phyloP scores from a whole-genome alignment of 1,140 invertebrate genomes.

The Agraylea sexmaculata region DNA sequence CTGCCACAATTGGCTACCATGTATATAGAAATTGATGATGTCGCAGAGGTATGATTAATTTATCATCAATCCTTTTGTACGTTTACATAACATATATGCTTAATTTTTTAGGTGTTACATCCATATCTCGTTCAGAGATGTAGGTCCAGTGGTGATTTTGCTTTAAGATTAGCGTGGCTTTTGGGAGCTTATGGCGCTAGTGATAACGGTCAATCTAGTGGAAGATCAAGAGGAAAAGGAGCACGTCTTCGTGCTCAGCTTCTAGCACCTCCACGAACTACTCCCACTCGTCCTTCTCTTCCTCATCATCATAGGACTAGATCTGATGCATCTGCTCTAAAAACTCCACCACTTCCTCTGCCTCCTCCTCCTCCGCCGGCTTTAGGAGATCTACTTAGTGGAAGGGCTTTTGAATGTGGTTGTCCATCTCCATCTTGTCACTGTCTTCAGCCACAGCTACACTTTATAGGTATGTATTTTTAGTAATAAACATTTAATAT shows the following conservation, averaged over 20 bases:
- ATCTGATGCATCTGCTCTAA: conserved; percentile 71
- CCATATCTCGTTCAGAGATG: conserved; percentile 93
- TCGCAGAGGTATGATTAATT: conserved; percentile 63
- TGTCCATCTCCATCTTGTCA: conserved; percentile 57
- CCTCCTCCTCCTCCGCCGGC: conserved; percentile 44
- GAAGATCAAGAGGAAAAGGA: conserved; percentile 16
- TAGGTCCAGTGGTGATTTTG: conserved; percentile 88
- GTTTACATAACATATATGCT: background rate
- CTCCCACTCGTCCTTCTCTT: conserved; percentile 15
- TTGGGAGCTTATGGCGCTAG: conserved; percentile 87
- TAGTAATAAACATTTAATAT: background rate
- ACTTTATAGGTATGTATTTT: conserved; percentile 17
- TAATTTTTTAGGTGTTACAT: conserved; percentile 51
- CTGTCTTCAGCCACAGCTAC: conserved; percentile 19
- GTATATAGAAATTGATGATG: conserved; percentile 95
- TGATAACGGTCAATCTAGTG: conserved; percentile 50
- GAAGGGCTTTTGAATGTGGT: conserved; percentile 91
- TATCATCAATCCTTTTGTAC: background rate
- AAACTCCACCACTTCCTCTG: conserved; percentile 30
- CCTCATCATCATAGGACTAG: conserved; percentile 52
- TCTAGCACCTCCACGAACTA: conserved; percentile 27
- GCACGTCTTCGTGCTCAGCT: conserved; percentile 25
- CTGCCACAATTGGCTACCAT: conserved; percentile 94
- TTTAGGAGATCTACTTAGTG: conserved; percentile 84
- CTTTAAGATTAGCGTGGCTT: conserved; percentile 89